Percentiles rank a stretch among this genome's conserved stretches.
These are phyloP conservation scores for Enteromius radiatus DNA, from an alignment of 2,797 vertebrate species.

Conservation along the genomic window DNA sequence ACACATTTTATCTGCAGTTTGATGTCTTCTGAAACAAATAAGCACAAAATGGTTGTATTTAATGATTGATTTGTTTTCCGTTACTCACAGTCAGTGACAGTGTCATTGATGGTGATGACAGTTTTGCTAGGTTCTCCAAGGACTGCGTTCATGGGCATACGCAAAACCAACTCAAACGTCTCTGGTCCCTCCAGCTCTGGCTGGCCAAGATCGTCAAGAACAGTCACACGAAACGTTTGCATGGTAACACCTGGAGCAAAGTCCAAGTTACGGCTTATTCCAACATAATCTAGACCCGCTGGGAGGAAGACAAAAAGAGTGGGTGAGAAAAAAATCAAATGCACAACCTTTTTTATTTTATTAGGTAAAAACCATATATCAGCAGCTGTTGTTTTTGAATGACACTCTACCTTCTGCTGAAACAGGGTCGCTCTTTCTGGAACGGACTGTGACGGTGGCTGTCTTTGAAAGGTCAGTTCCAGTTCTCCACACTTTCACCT, in stretches of 20 bases:
- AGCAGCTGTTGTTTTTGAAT: not conserved
- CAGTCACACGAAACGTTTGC: conserved; percentile 85
- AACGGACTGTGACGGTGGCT: conserved; percentile 80
- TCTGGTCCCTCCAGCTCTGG: conserved; percentile 84
- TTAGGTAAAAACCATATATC: not conserved
- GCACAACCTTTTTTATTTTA: not conserved
- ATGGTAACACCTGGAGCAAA: conserved; percentile 84
- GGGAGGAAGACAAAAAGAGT: conserved; percentile 12
- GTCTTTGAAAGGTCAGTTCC: conserved; percentile 87
- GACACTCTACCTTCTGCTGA: conserved; percentile 83
- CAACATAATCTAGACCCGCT: conserved; percentile 88
- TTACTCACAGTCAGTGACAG: conserved; percentile 79
- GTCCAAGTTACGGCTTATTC: conserved; percentile 84
- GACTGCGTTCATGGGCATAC: conserved; percentile 83
- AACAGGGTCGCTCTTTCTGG: conserved; percentile 82
- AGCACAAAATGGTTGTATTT: not conserved
- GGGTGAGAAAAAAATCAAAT: no score
- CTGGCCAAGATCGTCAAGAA: conserved; percentile 85
- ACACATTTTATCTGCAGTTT: not conserved
- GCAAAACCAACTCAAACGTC: conserved; percentile 85
- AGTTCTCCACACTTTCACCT: conserved; percentile 85
- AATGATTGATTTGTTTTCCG: not conserved
- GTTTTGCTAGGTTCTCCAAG: conserved; percentile 86
- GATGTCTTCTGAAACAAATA: not conserved
- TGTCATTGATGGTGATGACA: conserved; percentile 84